phyloP scores from a whole-genome alignment of 2,888 invertebrate species.

The Cheilosia vulpina region DNA sequence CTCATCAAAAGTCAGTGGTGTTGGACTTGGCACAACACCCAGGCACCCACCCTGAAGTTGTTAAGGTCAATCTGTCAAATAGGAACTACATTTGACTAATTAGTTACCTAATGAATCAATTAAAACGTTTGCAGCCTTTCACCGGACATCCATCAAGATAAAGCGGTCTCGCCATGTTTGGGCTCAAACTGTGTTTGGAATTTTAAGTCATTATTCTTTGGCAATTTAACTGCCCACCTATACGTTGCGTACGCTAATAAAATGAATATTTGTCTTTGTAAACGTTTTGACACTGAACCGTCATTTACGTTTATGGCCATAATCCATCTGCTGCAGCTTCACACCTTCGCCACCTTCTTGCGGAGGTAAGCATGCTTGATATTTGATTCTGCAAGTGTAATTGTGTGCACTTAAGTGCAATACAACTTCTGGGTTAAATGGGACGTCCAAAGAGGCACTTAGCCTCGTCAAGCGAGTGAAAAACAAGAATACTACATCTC shows the following conservation, averaged over 20 bases:
- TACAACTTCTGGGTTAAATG: constrained; percentile 48
- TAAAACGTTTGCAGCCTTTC: constrained; percentile 41
- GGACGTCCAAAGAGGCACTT: constrained; percentile 19
- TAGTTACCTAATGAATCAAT: constrained; percentile 39
- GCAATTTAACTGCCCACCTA: constrained; percentile 36
- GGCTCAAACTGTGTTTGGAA: constrained; percentile 16
- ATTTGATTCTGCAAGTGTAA: constrained; percentile 40
- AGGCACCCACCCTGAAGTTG: constrained; percentile 18
- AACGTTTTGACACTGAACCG: constrained; percentile 64
- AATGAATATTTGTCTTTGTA: constrained; percentile 46
- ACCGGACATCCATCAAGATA: constrained; percentile 43
- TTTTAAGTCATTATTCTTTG: constrained; percentile 47
- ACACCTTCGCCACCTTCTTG: constrained; percentile 49
- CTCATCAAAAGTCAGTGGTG: not conserved
- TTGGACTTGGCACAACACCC: not conserved
- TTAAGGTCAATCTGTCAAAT: constrained; percentile 27
- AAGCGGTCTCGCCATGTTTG: not conserved
- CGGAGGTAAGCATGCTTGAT: constrained; percentile 22
- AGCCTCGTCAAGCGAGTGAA: constrained; percentile 13
- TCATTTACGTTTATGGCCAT: constrained; percentile 54
- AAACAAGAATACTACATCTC: not conserved
- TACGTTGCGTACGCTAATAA: constrained; percentile 3
- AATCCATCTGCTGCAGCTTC: constrained; percentile 47
- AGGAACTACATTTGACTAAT: constrained; percentile 11
- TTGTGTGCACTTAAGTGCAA: constrained; percentile 51